Evolutionary conservation across 2,113 vertebrate species (phyloP).

Genomic region (Stictonetta naevosa): DNA sequence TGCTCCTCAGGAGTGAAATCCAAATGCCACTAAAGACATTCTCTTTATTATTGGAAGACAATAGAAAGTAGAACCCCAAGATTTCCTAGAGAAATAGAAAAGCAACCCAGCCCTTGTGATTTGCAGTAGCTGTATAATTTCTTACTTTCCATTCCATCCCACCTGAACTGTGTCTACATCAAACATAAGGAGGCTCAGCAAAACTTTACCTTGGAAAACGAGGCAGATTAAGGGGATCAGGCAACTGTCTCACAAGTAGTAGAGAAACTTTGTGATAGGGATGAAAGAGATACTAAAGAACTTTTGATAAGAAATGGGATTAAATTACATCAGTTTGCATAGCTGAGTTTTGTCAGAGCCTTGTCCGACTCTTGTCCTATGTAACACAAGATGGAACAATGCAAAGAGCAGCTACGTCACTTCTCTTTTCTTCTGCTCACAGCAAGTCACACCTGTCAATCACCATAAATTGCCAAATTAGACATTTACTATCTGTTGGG

Average conservation of each 20-base stretch:
- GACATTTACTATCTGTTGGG: conserved; percentile 28
- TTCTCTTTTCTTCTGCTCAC: neutral
- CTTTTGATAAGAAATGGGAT: neutral
- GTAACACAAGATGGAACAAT: neutral
- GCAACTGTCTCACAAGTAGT: neutral
- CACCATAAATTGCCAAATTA: conserved; percentile 41
- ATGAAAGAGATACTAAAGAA: neutral
- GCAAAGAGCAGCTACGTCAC: neutral
- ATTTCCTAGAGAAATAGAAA: neutral
- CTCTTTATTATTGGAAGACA: neutral
- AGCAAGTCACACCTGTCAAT: conserved; percentile 40
- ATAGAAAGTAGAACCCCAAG: neutral
- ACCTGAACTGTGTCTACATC: neutral
- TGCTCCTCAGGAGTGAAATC: neutral
- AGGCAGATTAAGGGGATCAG: conserved; percentile 29
- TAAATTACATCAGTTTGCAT: neutral
- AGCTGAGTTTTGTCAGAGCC: neutral
- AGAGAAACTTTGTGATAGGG: neutral
- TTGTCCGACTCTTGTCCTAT: neutral
- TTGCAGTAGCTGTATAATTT: neutral
- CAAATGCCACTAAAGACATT: neutral
- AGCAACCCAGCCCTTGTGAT: neutral
- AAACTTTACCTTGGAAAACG: neutral
- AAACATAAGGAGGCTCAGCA: neutral
- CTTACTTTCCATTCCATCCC: conserved; percentile 35